Percentiles rank a stretch among this genome's conserved stretches.
These are phyloP conservation scores for Scaeva pyrastri DNA, from an alignment of 2,888 invertebrate species.

Conservation along the genomic window DNA sequence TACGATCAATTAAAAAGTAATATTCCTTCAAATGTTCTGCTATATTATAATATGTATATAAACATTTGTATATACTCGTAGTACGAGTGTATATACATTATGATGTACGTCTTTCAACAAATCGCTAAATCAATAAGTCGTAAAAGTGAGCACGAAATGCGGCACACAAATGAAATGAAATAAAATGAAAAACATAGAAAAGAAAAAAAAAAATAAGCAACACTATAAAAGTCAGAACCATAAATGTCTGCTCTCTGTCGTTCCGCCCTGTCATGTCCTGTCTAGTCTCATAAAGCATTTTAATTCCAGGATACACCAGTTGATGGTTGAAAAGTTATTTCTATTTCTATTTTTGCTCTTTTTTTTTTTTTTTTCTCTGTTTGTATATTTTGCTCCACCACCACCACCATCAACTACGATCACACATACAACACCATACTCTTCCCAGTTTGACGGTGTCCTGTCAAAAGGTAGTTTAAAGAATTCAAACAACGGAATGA, in stretches of 20 bases:
- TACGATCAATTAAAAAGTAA: constrained; percentile 46
- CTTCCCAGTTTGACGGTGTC: constrained; percentile 23
- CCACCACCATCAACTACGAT: no score
- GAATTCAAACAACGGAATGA: constrained; percentile 30
- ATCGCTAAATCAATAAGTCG: constrained; percentile 66
- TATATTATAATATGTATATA: no score
- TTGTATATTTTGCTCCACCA: no score
- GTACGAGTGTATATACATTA: no score
- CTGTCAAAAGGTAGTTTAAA: constrained; percentile 36
- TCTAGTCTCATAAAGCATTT: constrained; percentile 54
- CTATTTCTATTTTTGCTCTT: not conserved
- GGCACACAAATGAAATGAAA: not conserved
- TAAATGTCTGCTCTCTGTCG: constrained; percentile 29
- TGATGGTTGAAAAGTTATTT: constrained; percentile 22
- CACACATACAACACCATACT: no score
- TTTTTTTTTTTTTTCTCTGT: not conserved
- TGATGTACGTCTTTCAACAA: constrained; percentile 40
- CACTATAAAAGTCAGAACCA: constrained; percentile 57
- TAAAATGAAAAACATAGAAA: not conserved
- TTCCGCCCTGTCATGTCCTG: constrained; percentile 41
- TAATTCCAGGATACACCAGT: constrained; percentile 44
- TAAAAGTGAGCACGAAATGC: constrained; percentile 39
- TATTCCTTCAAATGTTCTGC: constrained; percentile 35
- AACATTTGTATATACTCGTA: constrained; percentile 9
- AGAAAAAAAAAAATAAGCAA: constrained; percentile 1